Base-by-base conservation (phyloP, 2,888 invertebrate genomes). In the Cabera pusaria region DNA sequence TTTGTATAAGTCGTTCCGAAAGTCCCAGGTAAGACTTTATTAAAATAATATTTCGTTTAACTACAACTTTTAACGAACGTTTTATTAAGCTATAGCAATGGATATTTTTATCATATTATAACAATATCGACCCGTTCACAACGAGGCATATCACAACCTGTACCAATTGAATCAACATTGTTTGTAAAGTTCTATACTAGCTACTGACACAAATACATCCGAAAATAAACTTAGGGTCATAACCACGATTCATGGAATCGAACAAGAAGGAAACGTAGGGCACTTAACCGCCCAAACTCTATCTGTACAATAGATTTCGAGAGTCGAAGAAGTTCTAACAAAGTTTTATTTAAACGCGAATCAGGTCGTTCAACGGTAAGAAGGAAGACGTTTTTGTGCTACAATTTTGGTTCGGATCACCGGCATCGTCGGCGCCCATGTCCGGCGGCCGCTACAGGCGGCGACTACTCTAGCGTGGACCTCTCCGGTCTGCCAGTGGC, bases 351-450 rank as follows among this genome's bases (percentile, higher is more conserved):
- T 75, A 73, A 76, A 77, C 73, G 77, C 77, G 81, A 84, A 75
- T 67, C 80, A 85, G 80, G 76, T 87, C 73, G 78, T 82, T 81
- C 70, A 83, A 83, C 81, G 72, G 84, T 85, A 75, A 79, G 86
- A 86, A 87, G 88, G 88, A 88, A 88, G 87, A 88, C 88, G 72
- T 87, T 81, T 86, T 88, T 87, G 88, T 87, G 88, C 86, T 80
- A 77, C 73, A 65, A 67, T 74, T 79, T 80, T 69, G 56, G 64
- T 66, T 64, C 56, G 55, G 53, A 60, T 66, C 69, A 56, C 57
- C 56, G 56, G 59, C 52, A 53, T 31, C 27, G 18, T 57, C 44
- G 60, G 61, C 56, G 62, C 62, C 61, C 63, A 14, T 14, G 14
- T 2, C 14, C 14, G 64, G 64, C 58, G 69, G 68, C 67, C 74